These are phyloP conservation scores for Melopsittacus undulatus DNA, from an alignment of 2,797 vertebrate species.

Conservation along the genomic window DNA sequence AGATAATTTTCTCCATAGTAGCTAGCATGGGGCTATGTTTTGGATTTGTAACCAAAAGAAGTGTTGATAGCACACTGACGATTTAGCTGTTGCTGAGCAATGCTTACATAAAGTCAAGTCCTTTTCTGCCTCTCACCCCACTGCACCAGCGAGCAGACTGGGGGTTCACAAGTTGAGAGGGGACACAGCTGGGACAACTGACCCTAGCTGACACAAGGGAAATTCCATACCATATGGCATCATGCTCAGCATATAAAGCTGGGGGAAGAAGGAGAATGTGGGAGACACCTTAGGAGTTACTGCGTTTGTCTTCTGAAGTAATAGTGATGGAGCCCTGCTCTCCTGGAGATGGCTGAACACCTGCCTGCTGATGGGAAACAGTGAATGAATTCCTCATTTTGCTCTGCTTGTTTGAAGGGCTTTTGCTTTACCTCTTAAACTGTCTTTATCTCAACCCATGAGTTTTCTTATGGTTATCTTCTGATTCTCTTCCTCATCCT, in stretches of 20 bases:
- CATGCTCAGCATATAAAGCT: not conserved
- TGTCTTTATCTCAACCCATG: not conserved
- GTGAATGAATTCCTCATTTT: not conserved
- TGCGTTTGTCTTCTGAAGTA: not conserved
- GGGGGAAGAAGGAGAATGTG: not conserved
- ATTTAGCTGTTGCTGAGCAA: not conserved
- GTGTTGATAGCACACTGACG: not conserved
- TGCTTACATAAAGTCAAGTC: not conserved
- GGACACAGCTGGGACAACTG: not conserved
- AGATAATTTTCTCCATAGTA: not conserved
- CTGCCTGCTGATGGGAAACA: not conserved
- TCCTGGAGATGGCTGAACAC: not conserved
- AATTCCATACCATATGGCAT: not conserved
- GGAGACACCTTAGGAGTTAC: not conserved
- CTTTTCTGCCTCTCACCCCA: not conserved
- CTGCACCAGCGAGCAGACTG: not conserved
- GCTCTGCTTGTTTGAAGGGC: not conserved
- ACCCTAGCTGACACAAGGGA: not conserved
- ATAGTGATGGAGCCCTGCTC: not conserved
- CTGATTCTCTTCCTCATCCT: not conserved
- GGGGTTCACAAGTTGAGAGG: not conserved
- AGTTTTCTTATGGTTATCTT: not conserved
- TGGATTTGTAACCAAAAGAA: not conserved
- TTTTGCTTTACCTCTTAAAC: not conserved
- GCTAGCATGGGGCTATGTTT: not conserved